A percentile compares a stretch with the other conserved stretches of the same genome.
Conservation (phyloP, 2,797 vertebrate genomes). For the Anabacerthia variegaticeps region DNA sequence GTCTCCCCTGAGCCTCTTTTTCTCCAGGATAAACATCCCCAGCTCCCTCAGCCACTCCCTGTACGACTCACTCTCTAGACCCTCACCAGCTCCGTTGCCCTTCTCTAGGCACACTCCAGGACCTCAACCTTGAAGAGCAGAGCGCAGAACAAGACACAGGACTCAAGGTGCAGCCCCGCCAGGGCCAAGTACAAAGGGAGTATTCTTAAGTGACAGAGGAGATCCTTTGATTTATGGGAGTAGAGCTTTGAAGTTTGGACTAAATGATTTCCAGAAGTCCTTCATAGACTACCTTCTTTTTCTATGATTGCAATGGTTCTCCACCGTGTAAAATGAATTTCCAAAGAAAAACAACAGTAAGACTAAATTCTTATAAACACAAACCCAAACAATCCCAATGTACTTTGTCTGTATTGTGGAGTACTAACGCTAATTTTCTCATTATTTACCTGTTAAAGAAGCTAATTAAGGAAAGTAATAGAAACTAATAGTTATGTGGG, state of each 20-base stretch:
- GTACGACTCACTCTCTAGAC: not conserved
- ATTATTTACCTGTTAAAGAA: not conserved
- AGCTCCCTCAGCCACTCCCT: not conserved
- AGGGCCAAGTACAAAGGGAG: not conserved
- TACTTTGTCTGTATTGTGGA: not conserved
- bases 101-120: not conserved
- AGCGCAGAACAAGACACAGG: not conserved
- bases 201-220: not conserved
- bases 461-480: not conserved
- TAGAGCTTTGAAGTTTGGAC: not conserved
- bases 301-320: not conserved
- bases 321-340: not conserved
- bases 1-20: not conserved
- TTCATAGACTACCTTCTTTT: not conserved
- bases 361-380: not conserved
- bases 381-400: not conserved
- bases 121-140: not conserved
- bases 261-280: not conserved
- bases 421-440: not conserved
- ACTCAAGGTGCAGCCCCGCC: not conserved
- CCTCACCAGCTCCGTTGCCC: not conserved
- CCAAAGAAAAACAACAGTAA: not conserved
- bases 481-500: not conserved
- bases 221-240: not conserved
- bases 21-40: not conserved